Percentiles rank a stretch among this genome's conserved stretches.
phyloP scores from a whole-genome alignment of 2,888 invertebrate species.

The Catocala nupta region DNA sequence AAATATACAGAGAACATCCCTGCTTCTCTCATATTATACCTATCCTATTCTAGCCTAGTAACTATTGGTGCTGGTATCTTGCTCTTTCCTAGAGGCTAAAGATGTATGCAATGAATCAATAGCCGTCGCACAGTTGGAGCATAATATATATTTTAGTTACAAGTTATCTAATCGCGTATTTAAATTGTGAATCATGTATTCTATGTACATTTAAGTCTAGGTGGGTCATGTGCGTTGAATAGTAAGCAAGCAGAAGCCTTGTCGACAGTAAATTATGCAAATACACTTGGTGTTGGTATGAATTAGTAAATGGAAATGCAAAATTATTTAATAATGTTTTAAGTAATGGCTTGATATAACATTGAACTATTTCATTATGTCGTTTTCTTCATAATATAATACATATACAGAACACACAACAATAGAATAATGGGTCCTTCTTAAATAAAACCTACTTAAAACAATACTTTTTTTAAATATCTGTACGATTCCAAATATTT shows the following conservation, averaged over 20 bases:
- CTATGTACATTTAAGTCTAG: constrained; percentile 19
- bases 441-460: too few species aligned
- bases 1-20: background rate
- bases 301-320: constrained; percentile 33
- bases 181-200: constrained; percentile 40
- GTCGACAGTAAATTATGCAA: constrained; percentile 59
- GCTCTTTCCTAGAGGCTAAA: background rate
- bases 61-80: background rate
- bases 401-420: too few species aligned
- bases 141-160: constrained; percentile 18
- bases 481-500: too few species aligned
- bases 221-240: constrained; percentile 47
- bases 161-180: constrained; percentile 38
- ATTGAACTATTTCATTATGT: background rate
- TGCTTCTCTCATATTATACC: background rate
- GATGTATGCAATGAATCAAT: background rate
- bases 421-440: too few species aligned
- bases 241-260: constrained; percentile 57
- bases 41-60: background rate
- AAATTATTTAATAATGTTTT: constrained; percentile 9
- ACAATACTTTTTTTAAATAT: too few species aligned
- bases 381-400: too few species aligned
- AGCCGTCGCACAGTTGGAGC: background rate
- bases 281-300: constrained; percentile 39
- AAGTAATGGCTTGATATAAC: background rate